Evolutionary conservation across 1,140 invertebrate species (phyloP).

Genomic region (Drosophila arawakana): DNA sequence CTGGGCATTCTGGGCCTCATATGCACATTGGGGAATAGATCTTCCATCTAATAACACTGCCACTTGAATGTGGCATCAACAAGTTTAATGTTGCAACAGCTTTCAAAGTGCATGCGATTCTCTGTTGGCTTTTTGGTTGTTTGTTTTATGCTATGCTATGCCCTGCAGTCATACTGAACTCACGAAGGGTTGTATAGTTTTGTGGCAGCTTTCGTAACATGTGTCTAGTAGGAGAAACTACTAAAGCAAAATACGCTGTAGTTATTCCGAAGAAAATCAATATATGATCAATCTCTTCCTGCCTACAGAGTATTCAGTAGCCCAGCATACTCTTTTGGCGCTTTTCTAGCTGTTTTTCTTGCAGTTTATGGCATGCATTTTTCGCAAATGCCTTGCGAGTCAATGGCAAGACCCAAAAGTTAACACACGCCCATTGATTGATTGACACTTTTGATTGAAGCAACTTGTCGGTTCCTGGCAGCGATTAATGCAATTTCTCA

Average conservation of each 20-base stretch:
- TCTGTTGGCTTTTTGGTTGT: conserved; percentile 5
- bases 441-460: conserved; percentile 71
- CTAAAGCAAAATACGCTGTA: too few relatives aligned
- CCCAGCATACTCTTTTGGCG: neutral
- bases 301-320: neutral
- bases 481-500: conserved; percentile 22
- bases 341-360: neutral
- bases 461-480: conserved; percentile 68
- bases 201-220: too few relatives aligned
- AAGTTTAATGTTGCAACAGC: conserved; percentile 7
- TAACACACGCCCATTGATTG: conserved; percentile 51
- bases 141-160: neutral
- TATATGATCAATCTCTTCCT: too few relatives aligned
- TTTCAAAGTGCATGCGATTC: neutral
- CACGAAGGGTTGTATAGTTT: neutral
- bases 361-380: conserved; percentile 52
- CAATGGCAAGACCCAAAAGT: conserved; percentile 2
- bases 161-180: neutral
- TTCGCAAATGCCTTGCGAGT: neutral
- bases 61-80: conserved; percentile 14
- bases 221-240: too few relatives aligned
- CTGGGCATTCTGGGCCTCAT: conserved; percentile 50
- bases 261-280: too few relatives aligned
- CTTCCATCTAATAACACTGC: conserved; percentile 26
- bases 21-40: conserved; percentile 42